Percentiles rank a stretch among this genome's conserved stretches.
Conservation (phyloP, 2,888 invertebrate genomes). For the Cetonia aurata region DNA sequence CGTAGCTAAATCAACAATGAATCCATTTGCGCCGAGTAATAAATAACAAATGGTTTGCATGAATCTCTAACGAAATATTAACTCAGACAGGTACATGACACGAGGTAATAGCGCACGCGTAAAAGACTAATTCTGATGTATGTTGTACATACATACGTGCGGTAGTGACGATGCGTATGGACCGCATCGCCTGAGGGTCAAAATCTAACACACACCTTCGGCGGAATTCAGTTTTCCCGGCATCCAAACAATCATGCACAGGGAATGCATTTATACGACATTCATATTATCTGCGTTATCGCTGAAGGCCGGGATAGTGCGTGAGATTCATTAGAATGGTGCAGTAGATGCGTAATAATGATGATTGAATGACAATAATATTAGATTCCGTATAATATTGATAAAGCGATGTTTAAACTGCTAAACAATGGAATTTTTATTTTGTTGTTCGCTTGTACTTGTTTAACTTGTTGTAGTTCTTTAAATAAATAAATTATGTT, state of each 20-base stretch:
- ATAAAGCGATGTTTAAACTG: too few relatives aligned
- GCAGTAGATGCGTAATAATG: too few relatives aligned
- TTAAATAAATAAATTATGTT: too few relatives aligned
- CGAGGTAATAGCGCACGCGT: conserved; percentile 50
- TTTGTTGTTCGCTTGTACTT: too few relatives aligned
- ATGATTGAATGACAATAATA: too few relatives aligned
- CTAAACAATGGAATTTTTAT: too few relatives aligned
- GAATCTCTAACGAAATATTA: conserved; percentile 41
- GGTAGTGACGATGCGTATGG: conserved; percentile 63
- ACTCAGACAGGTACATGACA: conserved; percentile 50
- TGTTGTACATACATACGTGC: conserved; percentile 51
- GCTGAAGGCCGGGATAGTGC: too few relatives aligned
- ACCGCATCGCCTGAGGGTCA: conserved; percentile 64
- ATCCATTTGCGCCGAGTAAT: conserved; percentile 31
- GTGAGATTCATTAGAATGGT: too few relatives aligned
- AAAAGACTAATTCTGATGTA: conserved; percentile 51
- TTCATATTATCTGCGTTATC: too few relatives aligned
- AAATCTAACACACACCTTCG: conserved; percentile 57
- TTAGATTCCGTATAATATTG: too few relatives aligned
- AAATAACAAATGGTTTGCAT: conserved; percentile 40
- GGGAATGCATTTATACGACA: too few relatives aligned
- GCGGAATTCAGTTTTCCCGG: conserved; percentile 43
- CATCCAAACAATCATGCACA: conserved; percentile 49
- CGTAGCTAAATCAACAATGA: conserved; percentile 31
- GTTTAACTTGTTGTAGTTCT: too few relatives aligned